These are phyloP conservation scores for Ommatoiulus sabulosus DNA, from an alignment of 2,888 invertebrate genomes.

Conservation along the genomic window DNA sequence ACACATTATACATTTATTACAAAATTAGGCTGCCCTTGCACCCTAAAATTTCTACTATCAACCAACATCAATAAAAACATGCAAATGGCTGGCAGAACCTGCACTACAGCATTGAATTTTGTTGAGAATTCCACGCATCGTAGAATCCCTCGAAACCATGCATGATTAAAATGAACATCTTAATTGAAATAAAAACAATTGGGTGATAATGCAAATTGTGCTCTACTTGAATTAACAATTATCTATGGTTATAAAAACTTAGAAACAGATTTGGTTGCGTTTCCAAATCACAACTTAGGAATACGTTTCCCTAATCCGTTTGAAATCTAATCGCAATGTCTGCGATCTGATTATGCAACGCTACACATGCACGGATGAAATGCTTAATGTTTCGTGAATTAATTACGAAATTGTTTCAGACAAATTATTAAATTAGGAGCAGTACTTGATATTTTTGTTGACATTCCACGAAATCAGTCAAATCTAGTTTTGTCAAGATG, in stretches of 20 bases:
- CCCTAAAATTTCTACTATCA: too few relatives aligned
- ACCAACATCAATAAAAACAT: too few relatives aligned
- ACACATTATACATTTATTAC: too few relatives aligned
- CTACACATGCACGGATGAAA: not conserved
- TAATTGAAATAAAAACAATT: conserved; percentile 6
- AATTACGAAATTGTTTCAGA: not conserved
- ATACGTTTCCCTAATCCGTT: conserved; percentile 16
- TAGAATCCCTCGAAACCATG: not conserved
- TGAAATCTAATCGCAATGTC: not conserved
- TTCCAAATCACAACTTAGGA: not conserved
- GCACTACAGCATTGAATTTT: not conserved
- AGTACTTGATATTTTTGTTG: too few relatives aligned
- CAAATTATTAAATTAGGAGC: too few relatives aligned
- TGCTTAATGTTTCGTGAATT: not conserved
- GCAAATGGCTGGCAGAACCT: not conserved
- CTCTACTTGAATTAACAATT: not conserved
- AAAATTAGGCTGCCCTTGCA: too few relatives aligned
- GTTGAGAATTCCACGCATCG: not conserved
- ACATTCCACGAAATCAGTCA: too few relatives aligned
- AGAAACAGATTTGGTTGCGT: not conserved
- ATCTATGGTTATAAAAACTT: not conserved
- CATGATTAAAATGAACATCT: not conserved
- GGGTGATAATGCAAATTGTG: conserved; percentile 7
- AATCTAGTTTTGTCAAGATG: too few relatives aligned
- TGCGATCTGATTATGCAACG: not conserved